Conservation (phyloP, 2,113 vertebrate species). For the Oxyura jamaicensis region DNA sequence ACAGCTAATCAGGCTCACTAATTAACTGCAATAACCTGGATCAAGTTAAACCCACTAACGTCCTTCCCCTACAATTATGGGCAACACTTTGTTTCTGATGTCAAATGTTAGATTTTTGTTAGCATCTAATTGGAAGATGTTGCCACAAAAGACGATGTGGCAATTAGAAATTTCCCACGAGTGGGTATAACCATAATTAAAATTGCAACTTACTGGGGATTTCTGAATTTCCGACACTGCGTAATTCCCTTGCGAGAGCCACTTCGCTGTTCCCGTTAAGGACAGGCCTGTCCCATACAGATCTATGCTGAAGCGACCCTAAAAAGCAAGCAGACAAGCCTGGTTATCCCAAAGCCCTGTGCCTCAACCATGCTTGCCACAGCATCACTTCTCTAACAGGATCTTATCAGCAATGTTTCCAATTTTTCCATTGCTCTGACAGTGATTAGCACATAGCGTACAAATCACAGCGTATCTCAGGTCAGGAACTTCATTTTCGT, state of each 20-base stretch:
- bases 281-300: conserved; percentile 91
- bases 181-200: not conserved
- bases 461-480: conserved; percentile 18
- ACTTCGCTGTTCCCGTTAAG: conserved; percentile 80
- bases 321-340: conserved; percentile 18
- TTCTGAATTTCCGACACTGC: conserved; percentile 87
- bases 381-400: conserved; percentile 39
- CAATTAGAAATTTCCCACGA: not conserved
- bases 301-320: conserved; percentile 94
- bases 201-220: conserved; percentile 83
- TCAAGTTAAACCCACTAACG: not conserved
- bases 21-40: conserved; percentile 20
- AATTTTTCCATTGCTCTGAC: not conserved
- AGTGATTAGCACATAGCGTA: not conserved
- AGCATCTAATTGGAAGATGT: not conserved
- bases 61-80: not conserved
- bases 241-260: conserved; percentile 93
- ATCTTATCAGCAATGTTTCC: conserved; percentile 1
- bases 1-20: not conserved
- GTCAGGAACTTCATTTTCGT: not conserved
- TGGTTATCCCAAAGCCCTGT: not conserved
- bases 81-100: not conserved
- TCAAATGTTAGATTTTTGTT: not conserved
- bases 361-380: not conserved
- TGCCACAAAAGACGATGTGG: not conserved